phyloP scores from a whole-genome alignment of 2,797 vertebrate genomes.

The Zalophus californianus region DNA sequence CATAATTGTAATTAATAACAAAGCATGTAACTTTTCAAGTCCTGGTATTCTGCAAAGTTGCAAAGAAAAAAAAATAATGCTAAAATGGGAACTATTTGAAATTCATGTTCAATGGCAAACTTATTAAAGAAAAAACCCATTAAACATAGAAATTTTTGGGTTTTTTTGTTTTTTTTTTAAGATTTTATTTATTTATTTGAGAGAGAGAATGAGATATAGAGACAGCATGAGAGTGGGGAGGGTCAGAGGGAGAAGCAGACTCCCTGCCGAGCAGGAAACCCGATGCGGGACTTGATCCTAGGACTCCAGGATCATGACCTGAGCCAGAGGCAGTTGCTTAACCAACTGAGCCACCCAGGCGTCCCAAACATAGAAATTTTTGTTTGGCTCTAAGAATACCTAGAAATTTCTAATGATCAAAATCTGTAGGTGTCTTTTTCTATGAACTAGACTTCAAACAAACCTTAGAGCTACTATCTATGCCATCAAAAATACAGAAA shows the following conservation, averaged over 20 bases:
- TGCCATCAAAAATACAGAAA: background rate
- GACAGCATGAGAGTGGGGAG: too few species aligned
- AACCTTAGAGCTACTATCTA: background rate
- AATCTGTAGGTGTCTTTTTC: conserved; percentile 27
- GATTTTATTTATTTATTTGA: too few species aligned
- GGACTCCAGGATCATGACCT: too few species aligned
- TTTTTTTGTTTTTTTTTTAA: too few species aligned
- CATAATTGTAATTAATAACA: background rate
- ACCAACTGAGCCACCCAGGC: too few species aligned
- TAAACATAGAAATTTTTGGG: conserved; percentile 32
- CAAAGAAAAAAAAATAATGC: background rate
- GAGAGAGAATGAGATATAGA: too few species aligned
- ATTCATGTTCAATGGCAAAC: conserved; percentile 30
- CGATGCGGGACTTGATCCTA: too few species aligned
- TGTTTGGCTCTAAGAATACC: conserved; percentile 12
- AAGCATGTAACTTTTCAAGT: background rate
- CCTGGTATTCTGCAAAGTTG: background rate
- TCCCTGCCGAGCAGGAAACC: too few species aligned
- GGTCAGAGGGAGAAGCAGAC: too few species aligned
- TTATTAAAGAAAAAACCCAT: background rate
- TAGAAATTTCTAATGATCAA: conserved; percentile 41
- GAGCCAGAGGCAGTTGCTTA: too few species aligned
- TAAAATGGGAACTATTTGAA: conserved; percentile 47
- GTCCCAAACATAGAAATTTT: conserved; percentile 32
- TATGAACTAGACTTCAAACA: background rate